phyloP scores from a whole-genome alignment of 2,797 vertebrate species.

The Enteromius thamalakanensis region DNA sequence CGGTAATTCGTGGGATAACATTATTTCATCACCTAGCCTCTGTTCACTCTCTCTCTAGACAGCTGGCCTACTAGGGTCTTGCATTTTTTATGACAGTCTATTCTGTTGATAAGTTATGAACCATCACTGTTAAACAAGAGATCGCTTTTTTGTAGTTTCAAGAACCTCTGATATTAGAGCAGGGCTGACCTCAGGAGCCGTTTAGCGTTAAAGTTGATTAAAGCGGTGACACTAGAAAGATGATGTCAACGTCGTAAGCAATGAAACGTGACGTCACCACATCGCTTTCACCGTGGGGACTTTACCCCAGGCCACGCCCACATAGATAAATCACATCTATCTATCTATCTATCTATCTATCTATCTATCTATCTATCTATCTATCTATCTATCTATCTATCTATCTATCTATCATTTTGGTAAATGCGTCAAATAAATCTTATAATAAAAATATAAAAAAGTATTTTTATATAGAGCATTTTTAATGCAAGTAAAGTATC shows the following conservation, averaged over 20 bases:
- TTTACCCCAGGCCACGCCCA: constrained; percentile 11
- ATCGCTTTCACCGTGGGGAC: background rate
- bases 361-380: too few species aligned
- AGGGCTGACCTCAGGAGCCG: background rate
- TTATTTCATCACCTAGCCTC: constrained; percentile 6
- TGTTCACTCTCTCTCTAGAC: constrained; percentile 9
- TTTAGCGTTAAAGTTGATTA: background rate
- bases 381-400: too few species aligned
- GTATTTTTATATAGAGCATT: background rate
- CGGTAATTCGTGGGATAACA: background rate
- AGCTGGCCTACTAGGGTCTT: constrained; percentile 11
- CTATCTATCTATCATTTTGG: too few species aligned
- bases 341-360: background rate
- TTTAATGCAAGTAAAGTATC: background rate
- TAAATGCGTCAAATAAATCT: too few species aligned
- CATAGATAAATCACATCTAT: background rate
- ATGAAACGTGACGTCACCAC: constrained; percentile 10
- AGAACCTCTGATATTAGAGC: background rate
- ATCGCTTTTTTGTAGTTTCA: background rate
- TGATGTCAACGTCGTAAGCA: background rate
- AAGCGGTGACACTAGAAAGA: background rate
- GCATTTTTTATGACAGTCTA: constrained; percentile 12
- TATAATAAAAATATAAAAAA: too few species aligned
- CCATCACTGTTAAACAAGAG: background rate
- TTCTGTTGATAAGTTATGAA: constrained; percentile 12